Base-by-base conservation (phyloP, 2,797 vertebrate species). In the Crax fasciolata region DNA sequence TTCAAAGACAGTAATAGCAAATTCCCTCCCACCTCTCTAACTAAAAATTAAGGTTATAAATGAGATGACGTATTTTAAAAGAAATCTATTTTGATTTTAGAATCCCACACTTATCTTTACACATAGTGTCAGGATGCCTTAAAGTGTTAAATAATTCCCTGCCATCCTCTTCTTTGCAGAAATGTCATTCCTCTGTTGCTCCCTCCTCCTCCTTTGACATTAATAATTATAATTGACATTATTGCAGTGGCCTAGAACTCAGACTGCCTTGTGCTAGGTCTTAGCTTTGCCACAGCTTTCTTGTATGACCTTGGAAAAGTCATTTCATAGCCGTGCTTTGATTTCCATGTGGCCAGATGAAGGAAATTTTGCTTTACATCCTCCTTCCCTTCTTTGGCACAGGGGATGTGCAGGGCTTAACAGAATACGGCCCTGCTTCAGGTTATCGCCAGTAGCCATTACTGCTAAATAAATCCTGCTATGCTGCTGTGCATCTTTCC, bases 201-300 rank as follows among this genome's bases (percentile, higher is more conserved):
- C 67, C 44, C 63, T 89, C 67, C 86, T 95, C 62, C 59, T 84
- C 67, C 55, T 94, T 72, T 95, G 83, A 96, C 71, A 94, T 94
- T 89, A 93, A 87, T 95, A 79, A 90, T 86, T 87, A 92, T 93
- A 93, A 96, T 57, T 94, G 89, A 92, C 91, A 76, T 76, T 91
- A 75, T 52, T 92, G 48, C 91, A 52, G 87, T 96, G 92, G 84
- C 84, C 94, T 88, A 89, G 62, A 86, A 84, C 55, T 90, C 79
- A 57, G 41, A 38, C 76, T 92, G 89, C 88, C 84, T 94, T 94
- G 32, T 66, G 72, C 70, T 94, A 76, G 43, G 63, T 90, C 77
- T 94, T 93, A 95, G 76, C 79, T 88, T 91, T 88, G 55, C 72
- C n/a, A 77, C 62, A 46, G 72, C 54, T 48, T 77, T 89, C 90